Conservation (phyloP, 2,113 vertebrate genomes). For the Oenanthe melanoleuca region DNA sequence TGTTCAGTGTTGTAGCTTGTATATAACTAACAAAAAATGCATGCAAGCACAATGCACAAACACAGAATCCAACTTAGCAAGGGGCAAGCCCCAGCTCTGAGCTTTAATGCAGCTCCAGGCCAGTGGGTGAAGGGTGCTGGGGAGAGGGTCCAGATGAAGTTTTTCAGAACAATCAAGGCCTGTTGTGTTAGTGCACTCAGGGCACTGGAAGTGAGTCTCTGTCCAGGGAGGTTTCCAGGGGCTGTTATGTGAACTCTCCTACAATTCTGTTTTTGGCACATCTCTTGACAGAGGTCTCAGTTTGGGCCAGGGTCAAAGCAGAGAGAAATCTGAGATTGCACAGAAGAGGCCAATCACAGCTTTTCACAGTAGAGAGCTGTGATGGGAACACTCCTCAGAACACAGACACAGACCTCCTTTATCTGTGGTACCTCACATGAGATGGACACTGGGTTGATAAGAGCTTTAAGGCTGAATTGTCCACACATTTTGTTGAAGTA, state of each 20-base stretch:
- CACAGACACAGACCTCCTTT: neutral
- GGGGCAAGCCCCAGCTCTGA: neutral
- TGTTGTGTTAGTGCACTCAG: neutral
- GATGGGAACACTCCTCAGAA: neutral
- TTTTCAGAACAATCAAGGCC: neutral
- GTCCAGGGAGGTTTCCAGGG: neutral
- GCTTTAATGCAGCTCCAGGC: neutral
- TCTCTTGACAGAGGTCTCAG: neutral
- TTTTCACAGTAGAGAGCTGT: neutral
- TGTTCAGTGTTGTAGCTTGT: neutral
- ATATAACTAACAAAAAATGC: neutral
- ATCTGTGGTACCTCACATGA: neutral
- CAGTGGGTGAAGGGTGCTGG: neutral
- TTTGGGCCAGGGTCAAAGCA: neutral
- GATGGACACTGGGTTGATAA: neutral
- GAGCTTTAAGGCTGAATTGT: neutral
- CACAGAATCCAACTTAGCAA: neutral
- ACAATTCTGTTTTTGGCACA: neutral
- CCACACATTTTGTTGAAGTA: neutral
- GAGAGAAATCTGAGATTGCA: neutral
- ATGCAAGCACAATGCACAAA: fast-evolving
- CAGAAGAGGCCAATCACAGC: neutral
- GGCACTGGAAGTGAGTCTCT: neutral
- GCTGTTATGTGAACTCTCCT: neutral
- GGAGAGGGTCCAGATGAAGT: neutral